Evolutionary conservation across 2,888 invertebrate genomes (phyloP), one percentile per base, ranked within the genome.

Genomic region (Steromphala cineraria): DNA sequence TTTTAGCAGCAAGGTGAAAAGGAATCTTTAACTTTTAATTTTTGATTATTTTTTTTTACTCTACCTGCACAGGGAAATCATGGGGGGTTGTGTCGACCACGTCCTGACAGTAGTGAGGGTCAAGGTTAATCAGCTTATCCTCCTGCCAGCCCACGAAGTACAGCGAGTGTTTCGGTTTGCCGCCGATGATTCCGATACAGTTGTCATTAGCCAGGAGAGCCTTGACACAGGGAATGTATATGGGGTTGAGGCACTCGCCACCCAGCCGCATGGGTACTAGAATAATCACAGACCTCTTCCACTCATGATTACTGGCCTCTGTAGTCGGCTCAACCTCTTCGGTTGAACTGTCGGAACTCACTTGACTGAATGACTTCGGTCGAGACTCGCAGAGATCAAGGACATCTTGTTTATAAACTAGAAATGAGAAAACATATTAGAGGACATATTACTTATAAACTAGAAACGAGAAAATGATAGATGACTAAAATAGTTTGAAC

Each of bases 141-240:
- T 97, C 98, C 95, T 98, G 98, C 93, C 96, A 98, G 75, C 98
- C 98, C 84, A 98, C 95, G 94, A 98, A 98, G 94, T 97, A 98
- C 53, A 98, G 94, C 19, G 98, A 97, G 95, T 98, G 98, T 92
- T 97, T 97, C 0, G 98, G 98, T 89, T 97, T 95, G 17, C 98
- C 98, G 8, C 98, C 98, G 90, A 98, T 97, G 77, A 98, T 96
- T 28, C 98, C 98, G 89, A 98, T 96, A 90, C 97, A 98, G 89
- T 96, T 95, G 87, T 96, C 96, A 84, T 97, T 95, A 84, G 96
- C 96, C 55, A 98, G 95, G 74, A 98, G 93, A 52, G 96, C 95
- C 82, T 97, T 96, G 40, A 98, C 94, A 91, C 97, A 97, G 17
- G 96, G 96, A 15, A 96, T 96, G 94, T 98, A 98, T 78, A 96